A percentile compares a stretch with the other conserved stretches of the same genome.
phyloP scores from a whole-genome alignment of 2,888 invertebrate genomes.

The Pristionchus entomophagus region DNA sequence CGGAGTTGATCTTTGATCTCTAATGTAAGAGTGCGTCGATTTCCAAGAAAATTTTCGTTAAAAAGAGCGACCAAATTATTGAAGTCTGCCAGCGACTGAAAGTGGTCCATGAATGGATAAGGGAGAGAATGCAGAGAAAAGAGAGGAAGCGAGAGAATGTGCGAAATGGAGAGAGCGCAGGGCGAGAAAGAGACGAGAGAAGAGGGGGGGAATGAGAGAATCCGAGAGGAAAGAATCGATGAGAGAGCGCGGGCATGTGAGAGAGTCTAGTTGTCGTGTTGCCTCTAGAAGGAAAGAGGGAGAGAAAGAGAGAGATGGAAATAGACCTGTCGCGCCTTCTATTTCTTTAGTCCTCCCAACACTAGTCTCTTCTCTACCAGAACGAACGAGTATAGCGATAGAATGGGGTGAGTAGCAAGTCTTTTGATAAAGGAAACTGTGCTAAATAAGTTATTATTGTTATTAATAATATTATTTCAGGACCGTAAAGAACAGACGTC shows the following conservation, averaged over 20 bases:
- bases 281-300: conserved; percentile 12
- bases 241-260: conserved; percentile 1
- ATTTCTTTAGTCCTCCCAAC: conserved; percentile 26
- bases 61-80: conserved; percentile 4
- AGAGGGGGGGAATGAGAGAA: neutral
- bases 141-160: neutral
- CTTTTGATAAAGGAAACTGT: neutral
- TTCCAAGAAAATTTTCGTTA: neutral
- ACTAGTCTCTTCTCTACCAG: conserved; percentile 2
- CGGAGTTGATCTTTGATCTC: neutral
- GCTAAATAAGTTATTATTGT: neutral
- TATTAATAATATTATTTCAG: neutral
- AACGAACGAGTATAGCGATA: neutral
- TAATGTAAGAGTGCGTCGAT: neutral
- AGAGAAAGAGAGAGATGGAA: conserved; percentile 10
- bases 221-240: neutral
- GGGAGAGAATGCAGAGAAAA: neutral
- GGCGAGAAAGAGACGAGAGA: neutral
- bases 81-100: neutral
- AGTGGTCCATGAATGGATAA: neutral
- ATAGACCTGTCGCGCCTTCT: neutral
- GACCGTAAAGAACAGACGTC: neutral
- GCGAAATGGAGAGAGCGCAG: neutral
- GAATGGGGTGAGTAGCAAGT: neutral
- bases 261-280: neutral